Conservation (phyloP, 2,113 vertebrate genomes). For the Ameiurus melas region DNA sequence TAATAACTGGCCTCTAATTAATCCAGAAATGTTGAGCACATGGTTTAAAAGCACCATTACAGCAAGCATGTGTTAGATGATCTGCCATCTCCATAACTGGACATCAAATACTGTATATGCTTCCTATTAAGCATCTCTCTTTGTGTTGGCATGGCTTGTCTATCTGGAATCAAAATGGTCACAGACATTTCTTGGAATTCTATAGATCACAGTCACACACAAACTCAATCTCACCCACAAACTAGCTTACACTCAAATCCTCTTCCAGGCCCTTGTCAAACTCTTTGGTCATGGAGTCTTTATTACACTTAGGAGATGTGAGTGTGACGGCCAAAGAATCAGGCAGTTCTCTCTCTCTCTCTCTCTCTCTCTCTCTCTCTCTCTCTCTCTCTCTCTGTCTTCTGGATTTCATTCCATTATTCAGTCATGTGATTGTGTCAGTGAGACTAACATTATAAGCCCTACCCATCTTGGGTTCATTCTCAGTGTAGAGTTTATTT, state of each 20-base stretch:
- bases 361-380: no score
- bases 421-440: conserved; percentile 11
- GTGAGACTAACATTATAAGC: conserved; percentile 28
- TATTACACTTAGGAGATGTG: conserved; percentile 30
- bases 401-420: not conserved
- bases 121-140: conserved; percentile 2
- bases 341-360: not conserved
- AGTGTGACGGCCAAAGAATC: conserved; percentile 36
- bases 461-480: not conserved
- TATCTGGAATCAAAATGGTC: conserved; percentile 28
- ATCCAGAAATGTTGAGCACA: not conserved
- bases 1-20: not conserved
- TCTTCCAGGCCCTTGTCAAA: conserved; percentile 46
- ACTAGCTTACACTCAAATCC: conserved; percentile 24
- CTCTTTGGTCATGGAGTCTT: conserved; percentile 46
- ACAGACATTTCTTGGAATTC: conserved; percentile 19
- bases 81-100: conserved; percentile 5
- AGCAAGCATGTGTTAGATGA: not conserved
- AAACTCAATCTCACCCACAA: conserved; percentile 29
- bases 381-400: not conserved
- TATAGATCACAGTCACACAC: conserved; percentile 39
- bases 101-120: conserved; percentile 4
- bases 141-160: conserved; percentile 7
- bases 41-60: not conserved
- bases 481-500: conserved; percentile 11